Conservation (phyloP, 1,140 invertebrate genomes). For the Euborellia annulipes region DNA sequence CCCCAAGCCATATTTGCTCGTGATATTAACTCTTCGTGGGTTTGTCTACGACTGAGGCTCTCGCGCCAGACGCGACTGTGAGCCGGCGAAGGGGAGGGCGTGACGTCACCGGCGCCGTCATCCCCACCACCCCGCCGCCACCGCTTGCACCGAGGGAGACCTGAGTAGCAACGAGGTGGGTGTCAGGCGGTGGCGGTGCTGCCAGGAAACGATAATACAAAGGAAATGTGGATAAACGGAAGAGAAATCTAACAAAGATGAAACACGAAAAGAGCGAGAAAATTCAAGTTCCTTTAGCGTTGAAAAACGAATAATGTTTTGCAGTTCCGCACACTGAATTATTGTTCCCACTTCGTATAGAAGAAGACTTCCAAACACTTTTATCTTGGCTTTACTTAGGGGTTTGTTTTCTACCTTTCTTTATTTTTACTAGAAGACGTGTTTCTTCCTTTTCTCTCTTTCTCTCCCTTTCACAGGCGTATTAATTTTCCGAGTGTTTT, state of each 20-base stretch:
- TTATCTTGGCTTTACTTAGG: slow-evolving; percentile 3
- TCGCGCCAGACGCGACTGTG: too few relatives aligned
- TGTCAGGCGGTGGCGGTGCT: too few relatives aligned
- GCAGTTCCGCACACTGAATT: slow-evolving; percentile 4
- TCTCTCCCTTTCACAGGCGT: not conserved
- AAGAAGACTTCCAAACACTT: slow-evolving; percentile 3
- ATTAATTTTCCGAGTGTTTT: too few relatives aligned
- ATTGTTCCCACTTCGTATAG: slow-evolving; percentile 4
- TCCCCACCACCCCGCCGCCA: too few relatives aligned
- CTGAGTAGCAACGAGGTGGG: too few relatives aligned
- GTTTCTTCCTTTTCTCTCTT: not conserved
- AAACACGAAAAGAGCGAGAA: slow-evolving; percentile 2
- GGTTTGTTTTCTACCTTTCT: not conserved
- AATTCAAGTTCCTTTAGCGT: slow-evolving; percentile 1
- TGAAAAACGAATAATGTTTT: slow-evolving; percentile 6
- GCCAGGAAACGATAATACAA: slow-evolving; percentile 6
- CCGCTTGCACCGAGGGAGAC: too few relatives aligned
- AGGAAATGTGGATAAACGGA: slow-evolving; percentile 6
- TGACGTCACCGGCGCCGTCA: too few relatives aligned
- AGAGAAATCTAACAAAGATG: not conserved
- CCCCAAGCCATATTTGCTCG: too few relatives aligned
- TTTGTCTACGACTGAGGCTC: too few relatives aligned
- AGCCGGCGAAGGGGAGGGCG: too few relatives aligned
- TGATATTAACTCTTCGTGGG: too few relatives aligned
- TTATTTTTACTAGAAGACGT: not conserved